Conservation (phyloP, 2,797 vertebrate genomes). For the Onychomys leucogaster region DNA sequence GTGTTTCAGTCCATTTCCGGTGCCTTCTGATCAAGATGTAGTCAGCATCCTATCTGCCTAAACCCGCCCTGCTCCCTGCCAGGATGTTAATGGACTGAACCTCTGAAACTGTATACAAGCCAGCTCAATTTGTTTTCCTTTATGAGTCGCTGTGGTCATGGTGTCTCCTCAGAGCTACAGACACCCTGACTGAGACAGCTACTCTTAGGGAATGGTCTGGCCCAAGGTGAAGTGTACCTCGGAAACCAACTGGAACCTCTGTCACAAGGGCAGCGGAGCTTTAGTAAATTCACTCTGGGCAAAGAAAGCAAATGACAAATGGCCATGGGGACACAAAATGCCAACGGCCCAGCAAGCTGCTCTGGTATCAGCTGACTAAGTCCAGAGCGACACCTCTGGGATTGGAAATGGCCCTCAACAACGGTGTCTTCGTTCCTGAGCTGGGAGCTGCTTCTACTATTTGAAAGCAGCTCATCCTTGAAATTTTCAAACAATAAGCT, state of each 20-base stretch:
- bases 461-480: not conserved
- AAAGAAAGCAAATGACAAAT: not conserved
- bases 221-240: not conserved
- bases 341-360: not conserved
- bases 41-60: not conserved
- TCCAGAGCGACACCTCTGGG: not conserved
- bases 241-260: not conserved
- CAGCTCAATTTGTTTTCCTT: not conserved
- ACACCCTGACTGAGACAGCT: not conserved
- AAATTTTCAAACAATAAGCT: slow-evolving; percentile 61
- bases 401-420: not conserved
- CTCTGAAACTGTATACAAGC: not conserved
- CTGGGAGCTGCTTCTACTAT: not conserved
- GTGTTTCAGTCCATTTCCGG: no score
- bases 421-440: not conserved
- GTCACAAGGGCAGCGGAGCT: not conserved
- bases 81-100: not conserved
- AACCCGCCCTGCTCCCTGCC: not conserved
- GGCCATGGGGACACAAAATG: not conserved
- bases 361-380: not conserved
- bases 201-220: not conserved
- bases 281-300: not conserved
- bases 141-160: not conserved
- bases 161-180: not conserved
- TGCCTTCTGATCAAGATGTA: not conserved